These are phyloP conservation scores for Thymelicus lineola DNA, from an alignment of 2,888 invertebrate genomes.

Conservation along the genomic window DNA sequence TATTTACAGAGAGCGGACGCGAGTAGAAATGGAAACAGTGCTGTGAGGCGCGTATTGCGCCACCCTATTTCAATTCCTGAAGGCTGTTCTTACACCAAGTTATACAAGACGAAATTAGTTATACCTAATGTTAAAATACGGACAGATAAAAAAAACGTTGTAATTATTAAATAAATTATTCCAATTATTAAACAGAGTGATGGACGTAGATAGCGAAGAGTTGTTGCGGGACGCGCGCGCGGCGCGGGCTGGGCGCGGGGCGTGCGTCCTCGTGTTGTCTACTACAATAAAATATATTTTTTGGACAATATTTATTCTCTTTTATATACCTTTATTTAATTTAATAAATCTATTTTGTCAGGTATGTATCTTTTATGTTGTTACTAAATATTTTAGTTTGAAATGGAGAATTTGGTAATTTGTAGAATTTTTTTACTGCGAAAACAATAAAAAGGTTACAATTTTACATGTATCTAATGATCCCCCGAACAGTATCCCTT, in stretches of 20 bases:
- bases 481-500: conserved; percentile 16
- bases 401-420: conserved; percentile 32
- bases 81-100: conserved; percentile 86
- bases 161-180: conserved; percentile 86
- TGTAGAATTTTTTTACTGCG: conserved; percentile 38
- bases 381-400: conserved; percentile 28
- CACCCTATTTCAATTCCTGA: conserved; percentile 84
- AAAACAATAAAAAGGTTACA: conserved; percentile 38
- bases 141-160: conserved; percentile 83
- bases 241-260: conserved; percentile 80
- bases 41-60: conserved; percentile 89
- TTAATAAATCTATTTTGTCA: conserved; percentile 37
- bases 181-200: conserved; percentile 84
- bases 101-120: conserved; percentile 85
- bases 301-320: conserved; percentile 74
- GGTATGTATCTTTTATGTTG: conserved; percentile 31
- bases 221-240: conserved; percentile 82
- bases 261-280: conserved; percentile 82
- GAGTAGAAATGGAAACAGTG: conserved; percentile 97
- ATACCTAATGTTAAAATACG: conserved; percentile 84
- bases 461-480: conserved; percentile 37
- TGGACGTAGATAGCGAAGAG: conserved; percentile 83
- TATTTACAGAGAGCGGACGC: conserved; percentile 83
- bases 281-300: conserved; percentile 86
- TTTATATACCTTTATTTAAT: conserved; percentile 42